Evolutionary conservation across 2,113 vertebrate genomes (phyloP), one percentile per base, ranked within the genome.

Genomic region (Neolamprologus cancellatus): DNA sequence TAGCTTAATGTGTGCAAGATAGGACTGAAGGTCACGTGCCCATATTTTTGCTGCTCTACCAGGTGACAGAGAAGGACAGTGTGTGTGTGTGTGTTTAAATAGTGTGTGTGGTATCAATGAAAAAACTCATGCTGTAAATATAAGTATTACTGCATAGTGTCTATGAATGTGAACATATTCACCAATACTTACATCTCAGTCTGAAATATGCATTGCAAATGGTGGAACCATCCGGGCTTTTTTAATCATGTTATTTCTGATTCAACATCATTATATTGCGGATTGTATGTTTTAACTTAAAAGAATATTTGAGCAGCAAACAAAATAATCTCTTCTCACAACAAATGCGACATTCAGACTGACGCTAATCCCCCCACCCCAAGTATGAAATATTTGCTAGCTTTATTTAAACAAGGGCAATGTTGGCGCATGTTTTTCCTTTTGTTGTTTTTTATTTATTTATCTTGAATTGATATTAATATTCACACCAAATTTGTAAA

Each of bases 81-180:
- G 57, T 57, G 57, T 53, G 50, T 23, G 10, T 20, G n/a, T 20
- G 50, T 12, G 50, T 52, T 79, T 61, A 76, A 34, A 53, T n/a
- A 52, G 69, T 82, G 41, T 46, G 41, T 74, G 41, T 74, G 41
- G 41, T 74, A 74, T 48, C 23, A 74, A 28, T 74, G 6, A 74
- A 18, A 69, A 83, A 71, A 50, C 76, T 85, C 84, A 90, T 91
- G 44, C 81, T 81, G 36, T 59, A 88, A 90, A 93, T 90, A 64
- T 52, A 90, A 90, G 92, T 90, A 92, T 84, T 54, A 83, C 48
- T 61, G 66, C 20, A 46, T 25, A 71, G 66, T 46, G 39, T 17
- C 66, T 46, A 15, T 28, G 41, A 61, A 64, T 44, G 64, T 81
- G 59, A 78, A 34, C 28, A 32, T 55, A 81, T 81, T 83, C 44